Evolutionary conservation across 2,888 invertebrate species (phyloP).

Genomic region (Leptopilina drosophilae): DNA sequence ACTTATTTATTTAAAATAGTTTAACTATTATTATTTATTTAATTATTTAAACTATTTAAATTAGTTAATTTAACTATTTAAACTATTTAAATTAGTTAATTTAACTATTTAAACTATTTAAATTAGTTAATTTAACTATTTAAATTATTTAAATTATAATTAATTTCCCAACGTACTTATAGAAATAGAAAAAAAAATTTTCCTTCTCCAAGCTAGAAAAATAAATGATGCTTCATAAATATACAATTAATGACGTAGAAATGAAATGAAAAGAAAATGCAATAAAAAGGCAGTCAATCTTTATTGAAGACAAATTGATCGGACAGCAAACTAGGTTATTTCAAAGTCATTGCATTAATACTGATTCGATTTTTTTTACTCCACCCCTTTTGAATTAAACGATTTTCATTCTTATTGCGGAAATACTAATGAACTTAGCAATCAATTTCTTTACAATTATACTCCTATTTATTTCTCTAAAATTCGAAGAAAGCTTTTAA

Average conservation of each 20-base stretch:
- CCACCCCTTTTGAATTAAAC: conserved; percentile 58
- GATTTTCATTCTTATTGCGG: conserved; percentile 44
- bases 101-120: background rate
- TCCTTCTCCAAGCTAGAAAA: background rate
- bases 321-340: conserved; percentile 53
- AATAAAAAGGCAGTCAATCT: conserved; percentile 47
- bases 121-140: background rate
- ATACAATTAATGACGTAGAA: background rate
- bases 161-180: background rate
- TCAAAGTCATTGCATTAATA: conserved; percentile 53
- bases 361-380: conserved; percentile 57
- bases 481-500: too few relatives aligned
- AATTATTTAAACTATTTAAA: too few relatives aligned
- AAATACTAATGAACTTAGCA: conserved; percentile 53
- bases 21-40: background rate
- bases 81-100: too few relatives aligned
- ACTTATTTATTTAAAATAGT: background rate
- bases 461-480: too few relatives aligned
- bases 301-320: conserved; percentile 60
- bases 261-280: background rate
- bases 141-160: background rate
- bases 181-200: background rate
- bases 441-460: conserved; percentile 55
- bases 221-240: background rate
- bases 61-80: background rate